Evolutionary conservation across 2,113 vertebrate genomes (phyloP), one percentile per base, ranked within the genome.

Genomic region (Oceanites oceanicus): DNA sequence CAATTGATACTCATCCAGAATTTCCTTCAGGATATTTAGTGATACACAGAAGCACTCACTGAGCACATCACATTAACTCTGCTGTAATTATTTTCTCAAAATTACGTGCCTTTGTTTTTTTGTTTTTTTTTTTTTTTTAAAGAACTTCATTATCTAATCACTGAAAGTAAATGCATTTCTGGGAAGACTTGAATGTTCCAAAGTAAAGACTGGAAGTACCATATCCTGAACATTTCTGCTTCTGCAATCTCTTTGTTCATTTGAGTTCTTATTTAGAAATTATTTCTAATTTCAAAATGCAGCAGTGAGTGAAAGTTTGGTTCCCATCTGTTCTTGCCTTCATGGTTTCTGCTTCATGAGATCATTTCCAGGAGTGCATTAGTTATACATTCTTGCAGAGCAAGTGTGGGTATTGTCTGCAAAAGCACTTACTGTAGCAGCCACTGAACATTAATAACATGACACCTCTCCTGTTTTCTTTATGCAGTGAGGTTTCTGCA

Each of bases 251-350:
- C 70, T 80, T 92, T 95, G 86, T 91, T 95, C 22, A 13, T 62
- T 74, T 44, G 36, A 68, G 25, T 23, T 71, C 32, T 65, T 55
- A 53, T 11, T 61, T 32, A 73, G 80, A 92, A 85, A 85, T 92
- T 15, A 29, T 73, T 91, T 55, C 40, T 59, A 49, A 79, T 90
- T 88, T 84, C 67, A 74, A 88, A 95, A 84, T 7, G 50, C 62
- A 94, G 27, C 78, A n/a, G 13, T 7, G 18, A 90, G 56, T 40
- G 63, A 63, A 87, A 88, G 40, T 68, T 94, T 66, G 65, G n/a
- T 71, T 90, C 56, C 87, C 94, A 96, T 93, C 96, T 96, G 94
- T 76, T 96, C 73, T 67, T 67, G 71, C 52, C 86, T 90, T 94
- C 79, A 71, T 47, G n/a, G 70, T 96, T 95, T 94, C 86, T 97